Evolutionary conservation across 2,888 invertebrate species (phyloP).

Genomic region (Platycnemis pennipes): DNA sequence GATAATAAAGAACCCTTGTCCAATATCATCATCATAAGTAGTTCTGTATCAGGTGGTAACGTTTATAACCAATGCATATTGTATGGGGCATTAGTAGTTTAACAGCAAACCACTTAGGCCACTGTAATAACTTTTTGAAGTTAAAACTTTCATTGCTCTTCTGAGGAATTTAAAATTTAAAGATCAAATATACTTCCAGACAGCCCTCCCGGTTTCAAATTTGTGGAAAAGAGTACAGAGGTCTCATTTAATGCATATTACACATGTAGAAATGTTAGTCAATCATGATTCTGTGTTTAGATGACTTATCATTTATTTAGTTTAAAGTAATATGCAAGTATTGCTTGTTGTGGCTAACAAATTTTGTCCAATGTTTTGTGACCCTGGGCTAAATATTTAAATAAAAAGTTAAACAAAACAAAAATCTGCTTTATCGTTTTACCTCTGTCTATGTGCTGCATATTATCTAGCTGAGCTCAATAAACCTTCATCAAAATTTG

Average conservation of each 20-base stretch:
- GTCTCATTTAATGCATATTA: not conserved
- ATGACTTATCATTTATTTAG: constrained; percentile 6
- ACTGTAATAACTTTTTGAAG: not conserved
- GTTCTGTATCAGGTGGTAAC: not conserved
- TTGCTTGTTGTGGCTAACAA: not conserved
- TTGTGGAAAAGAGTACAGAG: not conserved
- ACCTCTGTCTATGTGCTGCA: not conserved
- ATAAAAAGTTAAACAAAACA: constrained; percentile 26
- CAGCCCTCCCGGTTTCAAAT: not conserved
- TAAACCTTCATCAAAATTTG: not conserved
- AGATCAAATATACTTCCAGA: not conserved
- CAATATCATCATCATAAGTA: not conserved
- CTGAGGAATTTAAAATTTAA: not conserved
- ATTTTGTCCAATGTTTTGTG: constrained; percentile 26
- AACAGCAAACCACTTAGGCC: not conserved
- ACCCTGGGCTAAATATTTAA: not conserved
- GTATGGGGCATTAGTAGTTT: not conserved
- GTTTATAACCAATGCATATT: not conserved
- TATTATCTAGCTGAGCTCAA: not conserved
- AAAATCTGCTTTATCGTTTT: constrained; percentile 22
- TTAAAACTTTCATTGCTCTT: not conserved
- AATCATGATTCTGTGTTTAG: not conserved
- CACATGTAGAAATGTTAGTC: not conserved
- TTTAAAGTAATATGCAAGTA: not conserved
- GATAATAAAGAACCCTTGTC: not conserved